A percentile compares a stretch with the other conserved stretches of the same genome.
These are phyloP conservation scores for Morelia viridis DNA, from an alignment of 2,797 vertebrate genomes.

Conservation along the genomic window DNA sequence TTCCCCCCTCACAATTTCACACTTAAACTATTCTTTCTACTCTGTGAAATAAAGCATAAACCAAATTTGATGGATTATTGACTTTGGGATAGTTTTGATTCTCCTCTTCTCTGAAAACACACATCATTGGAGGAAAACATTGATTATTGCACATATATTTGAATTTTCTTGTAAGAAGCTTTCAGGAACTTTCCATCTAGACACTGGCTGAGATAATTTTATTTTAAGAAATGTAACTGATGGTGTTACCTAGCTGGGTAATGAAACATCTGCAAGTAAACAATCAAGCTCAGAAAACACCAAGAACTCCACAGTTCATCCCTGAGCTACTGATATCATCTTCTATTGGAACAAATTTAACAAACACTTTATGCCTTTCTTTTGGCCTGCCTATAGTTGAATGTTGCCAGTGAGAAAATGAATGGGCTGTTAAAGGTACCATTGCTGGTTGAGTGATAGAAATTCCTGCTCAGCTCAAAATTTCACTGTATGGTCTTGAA, in stretches of 20 bases:
- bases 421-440: neutral
- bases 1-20: neutral
- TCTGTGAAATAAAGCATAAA: neutral
- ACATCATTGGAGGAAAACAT: neutral
- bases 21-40: neutral
- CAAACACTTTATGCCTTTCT: neutral
- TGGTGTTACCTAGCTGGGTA: neutral
- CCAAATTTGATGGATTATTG: neutral
- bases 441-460: neutral
- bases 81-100: neutral
- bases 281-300: neutral
- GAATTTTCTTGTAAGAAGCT: neutral
- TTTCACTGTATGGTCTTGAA: neutral
- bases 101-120: neutral
- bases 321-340: neutral
- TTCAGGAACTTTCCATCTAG: neutral
- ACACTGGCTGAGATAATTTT: neutral
- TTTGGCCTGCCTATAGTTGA: neutral
- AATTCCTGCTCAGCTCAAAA: neutral
- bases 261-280: neutral
- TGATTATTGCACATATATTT: neutral
- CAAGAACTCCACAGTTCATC: neutral
- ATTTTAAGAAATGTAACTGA: neutral
- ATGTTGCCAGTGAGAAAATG: neutral
- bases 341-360: neutral